Percentiles rank a stretch among this genome's conserved stretches.
These are phyloP conservation scores for Gambusia affinis DNA, from an alignment of 2,113 vertebrate genomes.

Conservation along the genomic window DNA sequence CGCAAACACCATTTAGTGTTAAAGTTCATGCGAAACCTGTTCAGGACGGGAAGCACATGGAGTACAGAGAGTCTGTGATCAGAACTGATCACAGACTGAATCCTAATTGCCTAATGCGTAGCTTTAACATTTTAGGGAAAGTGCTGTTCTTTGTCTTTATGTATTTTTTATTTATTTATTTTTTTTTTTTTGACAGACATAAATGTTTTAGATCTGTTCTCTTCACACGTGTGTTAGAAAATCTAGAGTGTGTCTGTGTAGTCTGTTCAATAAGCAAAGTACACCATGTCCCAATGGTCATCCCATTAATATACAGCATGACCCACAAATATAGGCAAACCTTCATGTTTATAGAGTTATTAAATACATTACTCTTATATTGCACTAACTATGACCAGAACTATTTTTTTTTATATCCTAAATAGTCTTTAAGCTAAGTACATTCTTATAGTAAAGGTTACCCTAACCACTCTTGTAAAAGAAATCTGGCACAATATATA, in stretches of 20 bases:
- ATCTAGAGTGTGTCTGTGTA: not conserved
- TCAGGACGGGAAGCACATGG: not conserved
- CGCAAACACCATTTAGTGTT: not conserved
- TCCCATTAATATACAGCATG: not conserved
- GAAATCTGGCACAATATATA: not conserved
- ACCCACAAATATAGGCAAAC: not conserved
- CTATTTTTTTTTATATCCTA: too few relatives aligned
- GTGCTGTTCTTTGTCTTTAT: not conserved
- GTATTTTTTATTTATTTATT: not conserved
- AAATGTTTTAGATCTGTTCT: not conserved
- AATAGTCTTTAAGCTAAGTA: not conserved
- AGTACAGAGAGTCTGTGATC: slow-evolving; percentile 1
- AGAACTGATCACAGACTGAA: not conserved
- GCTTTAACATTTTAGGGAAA: not conserved
- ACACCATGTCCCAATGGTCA: not conserved
- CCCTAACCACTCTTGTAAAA: not conserved
- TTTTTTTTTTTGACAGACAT: not conserved
- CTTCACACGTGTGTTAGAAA: not conserved
- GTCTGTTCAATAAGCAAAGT: not conserved
- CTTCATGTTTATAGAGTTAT: not conserved
- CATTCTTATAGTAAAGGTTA: not conserved
- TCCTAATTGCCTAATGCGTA: not conserved
- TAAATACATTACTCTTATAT: not conserved
- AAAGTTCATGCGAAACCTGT: slow-evolving; percentile 19
- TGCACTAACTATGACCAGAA: not conserved